phyloP scores from a whole-genome alignment of 2,797 vertebrate genomes.

The Catamblyrhynchus diadema region DNA sequence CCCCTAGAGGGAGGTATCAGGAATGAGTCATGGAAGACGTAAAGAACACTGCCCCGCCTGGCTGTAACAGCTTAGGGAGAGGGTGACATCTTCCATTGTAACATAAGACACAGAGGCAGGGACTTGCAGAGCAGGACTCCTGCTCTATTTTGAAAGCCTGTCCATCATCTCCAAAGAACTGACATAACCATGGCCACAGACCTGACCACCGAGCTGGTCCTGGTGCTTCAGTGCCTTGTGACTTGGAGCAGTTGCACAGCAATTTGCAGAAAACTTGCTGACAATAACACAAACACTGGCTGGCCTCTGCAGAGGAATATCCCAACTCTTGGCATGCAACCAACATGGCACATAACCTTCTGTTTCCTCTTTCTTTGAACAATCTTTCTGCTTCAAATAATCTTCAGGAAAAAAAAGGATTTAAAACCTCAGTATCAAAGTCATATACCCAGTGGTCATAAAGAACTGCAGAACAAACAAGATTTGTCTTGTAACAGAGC shows the following conservation, averaged over 20 bases:
- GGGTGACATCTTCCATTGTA: background rate
- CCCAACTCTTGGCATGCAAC: background rate
- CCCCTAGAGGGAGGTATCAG: fast-evolving
- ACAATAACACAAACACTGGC: background rate
- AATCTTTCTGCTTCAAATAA: background rate
- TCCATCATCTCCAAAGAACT: background rate
- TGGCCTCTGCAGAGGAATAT: background rate
- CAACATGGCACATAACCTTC: background rate
- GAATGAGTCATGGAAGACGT: background rate
- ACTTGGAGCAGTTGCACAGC: background rate
- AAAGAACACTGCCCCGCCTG: background rate
- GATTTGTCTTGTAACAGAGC: background rate
- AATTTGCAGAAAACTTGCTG: background rate
- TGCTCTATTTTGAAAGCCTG: background rate
- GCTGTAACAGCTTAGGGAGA: no score
- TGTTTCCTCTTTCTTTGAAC: background rate
- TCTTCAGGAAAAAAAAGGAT: background rate
- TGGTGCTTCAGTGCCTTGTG: background rate
- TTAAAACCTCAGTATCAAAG: background rate
- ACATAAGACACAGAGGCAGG: background rate
- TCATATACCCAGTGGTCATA: background rate
- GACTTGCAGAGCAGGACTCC: background rate
- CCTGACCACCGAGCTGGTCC: background rate
- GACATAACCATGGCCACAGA: background rate
- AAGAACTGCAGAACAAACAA: background rate